Base-by-base conservation (phyloP, 2,113 vertebrate genomes). In the Cyphomyrus plagiostoma region DNA sequence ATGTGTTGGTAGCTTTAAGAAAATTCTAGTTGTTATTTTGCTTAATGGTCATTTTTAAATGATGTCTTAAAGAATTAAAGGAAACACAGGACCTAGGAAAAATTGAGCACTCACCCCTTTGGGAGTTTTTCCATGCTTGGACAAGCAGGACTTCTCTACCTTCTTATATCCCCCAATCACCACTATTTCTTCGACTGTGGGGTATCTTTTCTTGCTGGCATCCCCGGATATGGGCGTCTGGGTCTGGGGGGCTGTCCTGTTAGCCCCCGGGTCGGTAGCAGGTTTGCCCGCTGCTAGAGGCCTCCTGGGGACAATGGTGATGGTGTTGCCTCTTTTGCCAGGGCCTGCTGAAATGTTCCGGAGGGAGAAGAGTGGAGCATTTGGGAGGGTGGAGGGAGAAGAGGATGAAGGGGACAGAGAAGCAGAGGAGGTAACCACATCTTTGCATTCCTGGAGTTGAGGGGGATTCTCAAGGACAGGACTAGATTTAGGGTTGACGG, bases 151-250 rank as follows among this genome's bases (percentile, higher is more conserved):
- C 91, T 93, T 96, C 74, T 96, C 94, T 77, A 98, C 95, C 30
- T 93, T 95, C 92, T 96, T 95, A 94, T 98, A 98, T 86, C 97
- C 98, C 30, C 98, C 98, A 7, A 98, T 97, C 90, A 98, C 98
- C 94, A 96, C 93, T 45, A 98, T 98, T 93, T 98, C 97, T 89
- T 98, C 97, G 0, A 92, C 97, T 0, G 96, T 96, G 17, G 97
- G 98, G 91, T 96, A 98, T 86, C 96, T 96, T 92, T 97, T 98
- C 94, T 96, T 98, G 6, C 0, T 86, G 5, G 90, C 86, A 30
- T 94, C 94, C 0, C 77, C 88, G 9, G 89, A 0, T 1, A 86
- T 39, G 17, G 88, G 11, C 0, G 21, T 21, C 88, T 92, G 89
- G 30, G 89, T 66, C 53, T 92, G 92, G 86, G 0, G 90, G 84